Conservation (phyloP, 2,113 vertebrate genomes). For the Brachypteracias leptosomus region DNA sequence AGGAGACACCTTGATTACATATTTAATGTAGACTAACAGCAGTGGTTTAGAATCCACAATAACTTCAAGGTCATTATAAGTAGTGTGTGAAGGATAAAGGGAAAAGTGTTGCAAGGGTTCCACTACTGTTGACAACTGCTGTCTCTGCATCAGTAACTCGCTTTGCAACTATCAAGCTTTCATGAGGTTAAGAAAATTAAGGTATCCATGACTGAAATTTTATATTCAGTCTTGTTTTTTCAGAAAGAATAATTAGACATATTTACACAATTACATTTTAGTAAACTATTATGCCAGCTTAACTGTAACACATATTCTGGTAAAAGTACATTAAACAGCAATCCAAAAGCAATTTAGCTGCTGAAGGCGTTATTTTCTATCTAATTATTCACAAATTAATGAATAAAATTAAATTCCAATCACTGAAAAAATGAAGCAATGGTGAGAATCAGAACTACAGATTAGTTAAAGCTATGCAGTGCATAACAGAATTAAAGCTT, state of each 20-base stretch:
- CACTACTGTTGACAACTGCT: slow-evolving; percentile 35
- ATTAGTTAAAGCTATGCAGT: slow-evolving; percentile 80
- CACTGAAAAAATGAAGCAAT: slow-evolving; percentile 75
- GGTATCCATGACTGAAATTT: slow-evolving; percentile 1
- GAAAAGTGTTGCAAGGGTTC: slow-evolving; percentile 20
- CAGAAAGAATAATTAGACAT: slow-evolving; percentile 64
- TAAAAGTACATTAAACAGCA: slow-evolving; percentile 70
- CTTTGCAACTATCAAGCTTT: slow-evolving; percentile 29
- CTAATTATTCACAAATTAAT: slow-evolving; percentile 83
- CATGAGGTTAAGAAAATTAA: slow-evolving; percentile 26
- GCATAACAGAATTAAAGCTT: slow-evolving; percentile 76
- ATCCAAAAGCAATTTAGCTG: slow-evolving; percentile 73
- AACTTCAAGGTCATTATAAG: slow-evolving; percentile 72
- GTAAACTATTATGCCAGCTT: slow-evolving; percentile 72
- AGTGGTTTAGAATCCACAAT: slow-evolving; percentile 66
- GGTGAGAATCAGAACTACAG: slow-evolving; percentile 75
- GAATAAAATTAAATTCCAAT: slow-evolving; percentile 82
- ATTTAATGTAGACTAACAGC: slow-evolving; percentile 66
- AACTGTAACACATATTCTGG: slow-evolving; percentile 59
- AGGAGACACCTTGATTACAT: slow-evolving; percentile 68
- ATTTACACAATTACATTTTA: slow-evolving; percentile 73
- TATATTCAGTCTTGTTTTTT: slow-evolving; percentile 53
- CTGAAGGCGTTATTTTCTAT: slow-evolving; percentile 72
- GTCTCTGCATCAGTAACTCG: slow-evolving; percentile 39
- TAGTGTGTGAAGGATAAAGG: slow-evolving; percentile 55